Percentiles rank a stretch among this genome's conserved stretches.
Conservation (phyloP, 2,888 invertebrate species). For the Sussaba pulchella region DNA sequence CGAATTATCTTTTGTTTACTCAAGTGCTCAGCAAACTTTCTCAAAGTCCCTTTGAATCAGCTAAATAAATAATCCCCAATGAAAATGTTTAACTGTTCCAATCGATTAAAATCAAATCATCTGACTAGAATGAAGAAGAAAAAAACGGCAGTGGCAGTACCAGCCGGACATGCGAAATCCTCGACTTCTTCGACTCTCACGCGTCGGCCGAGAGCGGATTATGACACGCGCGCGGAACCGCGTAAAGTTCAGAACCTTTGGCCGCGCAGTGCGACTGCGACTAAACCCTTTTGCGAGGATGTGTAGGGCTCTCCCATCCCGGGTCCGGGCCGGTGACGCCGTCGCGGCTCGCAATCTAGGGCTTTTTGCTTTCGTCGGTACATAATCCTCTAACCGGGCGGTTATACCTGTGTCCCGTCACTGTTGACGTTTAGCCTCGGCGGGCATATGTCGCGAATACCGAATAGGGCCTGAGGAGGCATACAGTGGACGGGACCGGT, state of each 20-base stretch:
- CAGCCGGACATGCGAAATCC: constrained; percentile 20
- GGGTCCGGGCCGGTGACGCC: constrained; percentile 54
- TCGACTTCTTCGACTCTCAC: constrained; percentile 59
- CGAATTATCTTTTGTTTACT: too few relatives aligned
- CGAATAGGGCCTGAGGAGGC: constrained; percentile 41
- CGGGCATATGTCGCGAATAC: constrained; percentile 35
- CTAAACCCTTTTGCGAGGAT: constrained; percentile 59
- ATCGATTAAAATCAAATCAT: too few relatives aligned
- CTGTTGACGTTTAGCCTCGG: constrained; percentile 82
- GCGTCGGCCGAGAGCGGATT: constrained; percentile 80
- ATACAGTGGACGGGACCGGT: constrained; percentile 42
- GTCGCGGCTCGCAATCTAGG: constrained; percentile 52
- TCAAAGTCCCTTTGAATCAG: too few relatives aligned
- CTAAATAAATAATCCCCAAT: too few relatives aligned
- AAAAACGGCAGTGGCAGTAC: background rate
- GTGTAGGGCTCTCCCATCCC: constrained; percentile 59
- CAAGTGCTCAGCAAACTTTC: too few relatives aligned
- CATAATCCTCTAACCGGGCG: constrained; percentile 76
- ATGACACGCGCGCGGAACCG: constrained; percentile 76
- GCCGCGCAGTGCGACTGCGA: constrained; percentile 72
- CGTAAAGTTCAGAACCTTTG: constrained; percentile 82
- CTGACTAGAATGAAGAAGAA: too few relatives aligned
- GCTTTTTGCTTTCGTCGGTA: constrained; percentile 55
- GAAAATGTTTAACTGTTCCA: too few relatives aligned
- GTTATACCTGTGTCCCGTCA: constrained; percentile 73